A percentile compares a stretch with the other conserved stretches of the same genome.
These are phyloP conservation scores for Cybosia mesomella DNA, from an alignment of 2,888 invertebrate species.

Conservation along the genomic window DNA sequence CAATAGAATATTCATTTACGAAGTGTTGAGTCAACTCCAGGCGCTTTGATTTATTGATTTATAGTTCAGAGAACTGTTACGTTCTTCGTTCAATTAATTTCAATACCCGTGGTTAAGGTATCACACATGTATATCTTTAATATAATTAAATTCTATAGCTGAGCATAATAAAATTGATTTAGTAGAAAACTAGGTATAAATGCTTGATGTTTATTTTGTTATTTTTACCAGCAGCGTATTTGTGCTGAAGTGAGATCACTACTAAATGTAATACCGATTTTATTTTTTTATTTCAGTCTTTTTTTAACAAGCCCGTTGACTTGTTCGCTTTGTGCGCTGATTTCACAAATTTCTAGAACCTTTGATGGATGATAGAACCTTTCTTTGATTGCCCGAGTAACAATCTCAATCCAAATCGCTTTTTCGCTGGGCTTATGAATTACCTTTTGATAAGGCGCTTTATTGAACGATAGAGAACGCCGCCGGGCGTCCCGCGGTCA, in stretches of 20 bases:
- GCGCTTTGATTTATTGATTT: constrained; percentile 1
- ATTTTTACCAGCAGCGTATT: not conserved
- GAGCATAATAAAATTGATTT: not conserved
- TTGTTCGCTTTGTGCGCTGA: too few species aligned
- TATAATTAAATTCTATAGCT: not conserved
- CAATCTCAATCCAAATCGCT: constrained; percentile 1
- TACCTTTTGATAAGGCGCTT: not conserved
- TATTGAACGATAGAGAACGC: not conserved
- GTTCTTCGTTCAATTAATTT: not conserved
- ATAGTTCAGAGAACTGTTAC: not conserved
- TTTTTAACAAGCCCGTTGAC: not conserved
- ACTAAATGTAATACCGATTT: not conserved
- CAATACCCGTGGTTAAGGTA: not conserved
- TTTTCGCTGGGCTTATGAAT: not conserved
- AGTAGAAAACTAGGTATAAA: not conserved
- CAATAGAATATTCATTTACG: constrained; percentile 53
- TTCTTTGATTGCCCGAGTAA: not conserved
- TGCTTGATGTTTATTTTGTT: not conserved
- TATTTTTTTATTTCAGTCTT: too few species aligned
- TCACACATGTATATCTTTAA: not conserved
- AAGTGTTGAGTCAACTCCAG: constrained; percentile 22
- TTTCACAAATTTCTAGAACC: not conserved
- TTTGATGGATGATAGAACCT: not conserved
- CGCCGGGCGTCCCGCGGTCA: not conserved
- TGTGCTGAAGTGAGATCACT: not conserved